These are phyloP conservation scores for Eudyptes chrysolophus DNA, from an alignment of 2,113 vertebrate species.

Conservation along the genomic window DNA sequence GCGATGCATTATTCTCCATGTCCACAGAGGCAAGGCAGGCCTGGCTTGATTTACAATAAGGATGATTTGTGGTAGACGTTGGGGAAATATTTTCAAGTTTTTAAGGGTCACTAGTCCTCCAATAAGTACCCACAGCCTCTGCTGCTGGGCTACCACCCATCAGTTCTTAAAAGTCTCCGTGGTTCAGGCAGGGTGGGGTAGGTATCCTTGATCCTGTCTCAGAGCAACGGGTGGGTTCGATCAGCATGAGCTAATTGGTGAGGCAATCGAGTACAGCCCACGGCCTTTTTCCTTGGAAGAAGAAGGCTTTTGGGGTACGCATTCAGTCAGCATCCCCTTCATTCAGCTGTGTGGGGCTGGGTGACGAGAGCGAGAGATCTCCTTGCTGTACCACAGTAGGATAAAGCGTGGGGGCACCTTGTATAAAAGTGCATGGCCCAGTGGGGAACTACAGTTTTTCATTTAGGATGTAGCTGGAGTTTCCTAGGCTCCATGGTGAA, in stretches of 20 bases:
- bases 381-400: fast-evolving
- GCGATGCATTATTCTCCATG: background rate
- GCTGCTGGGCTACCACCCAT: background rate
- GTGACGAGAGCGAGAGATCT: background rate
- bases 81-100: background rate
- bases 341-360: background rate
- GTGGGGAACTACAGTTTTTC: background rate
- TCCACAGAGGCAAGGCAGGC: background rate
- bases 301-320: background rate
- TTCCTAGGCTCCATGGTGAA: background rate
- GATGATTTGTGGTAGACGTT: background rate
- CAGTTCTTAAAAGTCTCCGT: background rate
- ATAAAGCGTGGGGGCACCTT: background rate
- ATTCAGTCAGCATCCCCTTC: background rate
- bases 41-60: background rate
- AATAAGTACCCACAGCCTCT: background rate
- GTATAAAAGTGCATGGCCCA: background rate
- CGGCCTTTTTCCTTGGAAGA: background rate
- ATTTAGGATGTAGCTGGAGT: background rate
- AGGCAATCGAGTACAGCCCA: background rate
- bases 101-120: background rate
- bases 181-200: background rate
- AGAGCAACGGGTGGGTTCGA: background rate
- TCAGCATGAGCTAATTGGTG: background rate
- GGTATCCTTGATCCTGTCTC: background rate